These are phyloP conservation scores for Epirrhoe tristata DNA, from an alignment of 2,888 invertebrate species.

Conservation along the genomic window DNA sequence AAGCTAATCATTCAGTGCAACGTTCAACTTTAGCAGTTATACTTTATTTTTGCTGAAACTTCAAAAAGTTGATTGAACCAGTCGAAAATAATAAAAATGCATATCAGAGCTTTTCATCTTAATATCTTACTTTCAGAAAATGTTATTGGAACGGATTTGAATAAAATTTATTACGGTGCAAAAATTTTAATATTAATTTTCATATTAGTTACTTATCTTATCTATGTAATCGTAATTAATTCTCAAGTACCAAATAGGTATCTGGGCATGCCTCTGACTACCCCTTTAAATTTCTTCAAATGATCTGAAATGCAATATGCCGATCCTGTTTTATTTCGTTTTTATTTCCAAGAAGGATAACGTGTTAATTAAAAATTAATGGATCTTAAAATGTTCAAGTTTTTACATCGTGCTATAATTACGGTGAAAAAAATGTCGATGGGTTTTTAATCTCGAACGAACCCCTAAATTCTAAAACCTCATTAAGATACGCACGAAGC, in stretches of 20 bases:
- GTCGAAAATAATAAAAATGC: constrained; percentile 8
- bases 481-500: constrained; percentile 77
- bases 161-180: background rate
- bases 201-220: too few relatives aligned
- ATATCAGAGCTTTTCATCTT: constrained; percentile 8
- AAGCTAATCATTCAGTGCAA: background rate
- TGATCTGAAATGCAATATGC: too few relatives aligned
- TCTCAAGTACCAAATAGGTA: too few relatives aligned
- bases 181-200: background rate
- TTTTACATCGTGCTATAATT: too few relatives aligned
- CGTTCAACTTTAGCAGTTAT: background rate
- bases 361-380: too few relatives aligned
- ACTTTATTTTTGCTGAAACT: constrained; percentile 12
- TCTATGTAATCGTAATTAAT: too few relatives aligned
- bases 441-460: constrained; percentile 13
- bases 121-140: background rate
- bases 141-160: background rate
- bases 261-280: too few relatives aligned
- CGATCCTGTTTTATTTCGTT: too few relatives aligned
- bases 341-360: too few relatives aligned
- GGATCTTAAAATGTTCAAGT: too few relatives aligned
- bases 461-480: constrained; percentile 72
- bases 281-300: too few relatives aligned
- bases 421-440: background rate
- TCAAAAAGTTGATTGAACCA: constrained; percentile 12